Conservation (phyloP, 2,113 vertebrate genomes). For the Sisor rabdophorus region DNA sequence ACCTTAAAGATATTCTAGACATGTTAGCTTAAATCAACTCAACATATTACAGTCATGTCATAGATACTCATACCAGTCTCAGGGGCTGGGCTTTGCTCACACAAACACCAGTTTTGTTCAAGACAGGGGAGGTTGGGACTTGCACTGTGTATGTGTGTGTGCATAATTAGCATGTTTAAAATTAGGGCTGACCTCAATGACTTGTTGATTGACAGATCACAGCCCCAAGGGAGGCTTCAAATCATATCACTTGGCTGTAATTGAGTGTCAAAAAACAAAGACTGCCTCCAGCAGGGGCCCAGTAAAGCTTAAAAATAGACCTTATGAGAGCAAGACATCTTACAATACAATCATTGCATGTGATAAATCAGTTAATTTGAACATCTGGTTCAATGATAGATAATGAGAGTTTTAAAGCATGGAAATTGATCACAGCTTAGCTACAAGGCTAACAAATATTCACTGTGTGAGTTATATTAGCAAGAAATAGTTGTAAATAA, state of each 20-base stretch:
- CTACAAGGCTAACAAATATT: slow-evolving; percentile 7
- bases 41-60: slow-evolving; percentile 13
- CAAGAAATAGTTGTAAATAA: neutral
- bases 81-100: slow-evolving; percentile 25
- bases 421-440: slow-evolving; percentile 12
- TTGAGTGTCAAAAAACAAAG: slow-evolving; percentile 53
- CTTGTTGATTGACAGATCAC: slow-evolving; percentile 47
- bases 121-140: neutral
- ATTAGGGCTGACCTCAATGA: slow-evolving; percentile 17
- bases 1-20: slow-evolving; percentile 39
- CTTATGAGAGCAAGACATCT: slow-evolving; percentile 20
- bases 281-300: slow-evolving; percentile 21
- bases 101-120: slow-evolving; percentile 21
- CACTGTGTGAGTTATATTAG: neutral
- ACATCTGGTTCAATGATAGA: slow-evolving; percentile 5
- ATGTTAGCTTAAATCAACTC: slow-evolving; percentile 38
- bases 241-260: slow-evolving; percentile 47
- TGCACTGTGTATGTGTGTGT: slow-evolving; percentile 22
- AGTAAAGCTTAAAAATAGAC: slow-evolving; percentile 8
- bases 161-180: slow-evolving; percentile 50
- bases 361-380: slow-evolving; percentile 27
- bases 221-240: slow-evolving; percentile 41
- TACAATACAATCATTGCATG: slow-evolving; percentile 8
- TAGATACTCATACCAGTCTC: slow-evolving; percentile 40
- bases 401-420: slow-evolving; percentile 18